phyloP scores from a whole-genome alignment of 92 coral and sea anemone species.

The Epizoanthus stellaris region DNA sequence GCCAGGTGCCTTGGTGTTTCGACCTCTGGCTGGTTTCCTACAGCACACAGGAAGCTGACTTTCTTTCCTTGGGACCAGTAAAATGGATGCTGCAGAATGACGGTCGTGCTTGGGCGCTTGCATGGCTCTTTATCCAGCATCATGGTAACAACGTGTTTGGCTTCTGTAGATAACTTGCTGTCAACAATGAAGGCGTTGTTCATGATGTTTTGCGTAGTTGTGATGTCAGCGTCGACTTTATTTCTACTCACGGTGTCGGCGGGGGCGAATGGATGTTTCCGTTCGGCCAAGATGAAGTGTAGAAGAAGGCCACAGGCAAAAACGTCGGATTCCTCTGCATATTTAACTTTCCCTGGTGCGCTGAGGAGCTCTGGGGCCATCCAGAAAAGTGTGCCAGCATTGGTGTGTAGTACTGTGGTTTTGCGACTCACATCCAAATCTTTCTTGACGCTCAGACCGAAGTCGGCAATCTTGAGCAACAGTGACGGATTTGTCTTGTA shows the following conservation, averaged over 20 bases:
- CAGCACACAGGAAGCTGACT: background rate
- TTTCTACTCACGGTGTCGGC: background rate
- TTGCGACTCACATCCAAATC: background rate
- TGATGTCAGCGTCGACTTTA: background rate
- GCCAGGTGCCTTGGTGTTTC: background rate
- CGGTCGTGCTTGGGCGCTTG: background rate
- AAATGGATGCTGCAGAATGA: background rate
- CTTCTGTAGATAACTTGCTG: background rate
- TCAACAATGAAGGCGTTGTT: background rate
- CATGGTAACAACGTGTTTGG: background rate
- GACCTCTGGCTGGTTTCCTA: conserved; percentile 46
- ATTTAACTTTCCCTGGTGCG: background rate
- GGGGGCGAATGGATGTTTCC: background rate
- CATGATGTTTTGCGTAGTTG: background rate
- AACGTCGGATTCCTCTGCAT: conserved; percentile 38
- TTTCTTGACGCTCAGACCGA: conserved; percentile 58
- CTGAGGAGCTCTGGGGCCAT: conserved; percentile 59
- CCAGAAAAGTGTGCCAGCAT: conserved; percentile 62
- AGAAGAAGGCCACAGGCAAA: conserved; percentile 65
- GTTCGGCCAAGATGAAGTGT: conserved; percentile 26
- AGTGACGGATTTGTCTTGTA: conserved; percentile 50
- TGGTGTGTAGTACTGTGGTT: conserved; percentile 40
- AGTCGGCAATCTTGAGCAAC: conserved; percentile 63
- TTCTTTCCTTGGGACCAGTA: conserved; percentile 5
- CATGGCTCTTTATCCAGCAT: background rate